phyloP scores from a whole-genome alignment of 2,797 vertebrate species.

The Micropoecilia bifurca region DNA sequence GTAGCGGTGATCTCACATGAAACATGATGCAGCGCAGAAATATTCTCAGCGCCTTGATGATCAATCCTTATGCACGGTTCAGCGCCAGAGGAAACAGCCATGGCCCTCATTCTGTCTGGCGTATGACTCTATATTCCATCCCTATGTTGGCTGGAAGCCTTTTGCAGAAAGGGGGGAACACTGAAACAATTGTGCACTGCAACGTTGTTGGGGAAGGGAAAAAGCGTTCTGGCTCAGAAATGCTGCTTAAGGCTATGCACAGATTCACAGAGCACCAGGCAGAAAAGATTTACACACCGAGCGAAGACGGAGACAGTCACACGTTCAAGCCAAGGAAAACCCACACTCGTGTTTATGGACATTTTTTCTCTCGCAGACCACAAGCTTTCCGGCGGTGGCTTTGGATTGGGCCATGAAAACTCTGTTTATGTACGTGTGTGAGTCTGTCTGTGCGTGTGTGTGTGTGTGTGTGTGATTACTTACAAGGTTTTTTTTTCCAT shows the following conservation, averaged over 20 bases:
- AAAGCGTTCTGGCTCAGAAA: constrained; percentile 46
- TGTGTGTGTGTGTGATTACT: background rate
- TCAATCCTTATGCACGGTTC: constrained; percentile 44
- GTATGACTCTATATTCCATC: constrained; percentile 55
- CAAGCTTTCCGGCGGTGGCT: constrained; percentile 66
- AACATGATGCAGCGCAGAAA: constrained; percentile 43
- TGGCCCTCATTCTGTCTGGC: constrained; percentile 47
- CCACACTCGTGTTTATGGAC: constrained; percentile 75
- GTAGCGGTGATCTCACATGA: constrained; percentile 31
- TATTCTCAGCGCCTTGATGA: constrained; percentile 39
- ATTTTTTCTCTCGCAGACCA: constrained; percentile 66
- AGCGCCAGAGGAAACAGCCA: constrained; percentile 65
- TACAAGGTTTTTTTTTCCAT: constrained; percentile 23
- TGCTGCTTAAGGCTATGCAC: constrained; percentile 52
- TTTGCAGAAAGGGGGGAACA: constrained; percentile 55
- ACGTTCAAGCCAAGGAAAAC: constrained; percentile 69
- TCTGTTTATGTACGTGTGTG: constrained; percentile 21
- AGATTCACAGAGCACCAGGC: constrained; percentile 64
- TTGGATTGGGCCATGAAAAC: constrained; percentile 56
- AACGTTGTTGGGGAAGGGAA: constrained; percentile 17
- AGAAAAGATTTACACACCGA: constrained; percentile 70
- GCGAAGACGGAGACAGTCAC: constrained; percentile 57
- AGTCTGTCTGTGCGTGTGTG: background rate
- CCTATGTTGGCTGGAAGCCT: constrained; percentile 40
- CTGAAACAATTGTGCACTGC: constrained; percentile 51